Base-by-base conservation (phyloP, 2,888 invertebrate genomes). In the Melolontha melolontha region DNA sequence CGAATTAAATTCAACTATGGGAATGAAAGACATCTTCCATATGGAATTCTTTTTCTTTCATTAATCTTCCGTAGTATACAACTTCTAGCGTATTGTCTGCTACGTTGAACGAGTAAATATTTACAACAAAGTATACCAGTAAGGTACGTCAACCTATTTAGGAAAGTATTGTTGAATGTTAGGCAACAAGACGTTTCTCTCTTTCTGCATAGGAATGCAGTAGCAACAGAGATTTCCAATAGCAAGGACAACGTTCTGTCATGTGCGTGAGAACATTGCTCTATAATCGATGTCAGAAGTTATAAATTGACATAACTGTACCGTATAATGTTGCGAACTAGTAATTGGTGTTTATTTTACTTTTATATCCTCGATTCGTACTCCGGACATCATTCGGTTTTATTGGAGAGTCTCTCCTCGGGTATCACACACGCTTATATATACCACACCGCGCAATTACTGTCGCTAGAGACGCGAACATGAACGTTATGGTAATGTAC, bases 251-350 rank as follows among this genome's bases (percentile, higher is more conserved):
- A 73, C 70, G 71, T 68, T 71, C 71, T 70, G 69, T 70, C 71
- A 71, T 70, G 70, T 71, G 72, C 74, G 74, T 74, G 74, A 74
- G 74, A 74, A 74, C 70, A 72, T 70, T 64, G 70, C 67, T 70
- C 69, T 67, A 71, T 72, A 73, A 73, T 74, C 71, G 72, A 71
- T 69, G 69, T 70, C 69, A 70, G 67, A 63, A 68, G 66, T 67
- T 70, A 72, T 73, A 72, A 74, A 64, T 74, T 67, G 70, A 71
- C 71, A 42, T 73, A 74, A 73, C 74, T 72, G 74, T 74, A 74
- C 67, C 70, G 70, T 57, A 49, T 64, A 64, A 71, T 70, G 72
- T 73, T 70, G 70, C 39, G 59, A 70, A 68, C 34, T 34, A 10
- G 70, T 72, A 74, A 74, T 74, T 72, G 72, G 73, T 73, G 72